Evolutionary conservation across 2,113 vertebrate species (phyloP).

Genomic region (pig (Sus scrofa)): DNA sequence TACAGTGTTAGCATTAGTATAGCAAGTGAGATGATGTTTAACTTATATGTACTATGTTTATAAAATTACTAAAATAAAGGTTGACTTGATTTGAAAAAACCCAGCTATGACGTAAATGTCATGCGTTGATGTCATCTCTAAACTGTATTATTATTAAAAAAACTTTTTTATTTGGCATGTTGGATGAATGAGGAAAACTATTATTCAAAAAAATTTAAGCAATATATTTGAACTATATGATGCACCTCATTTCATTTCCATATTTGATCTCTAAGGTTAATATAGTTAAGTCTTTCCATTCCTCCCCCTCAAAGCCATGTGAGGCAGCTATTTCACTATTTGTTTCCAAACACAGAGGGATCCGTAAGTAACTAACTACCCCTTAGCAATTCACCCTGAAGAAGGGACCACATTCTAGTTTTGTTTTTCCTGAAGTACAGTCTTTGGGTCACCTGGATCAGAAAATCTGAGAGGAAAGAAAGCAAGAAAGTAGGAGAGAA

Average conservation of each 20-base stretch:
- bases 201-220: not conserved
- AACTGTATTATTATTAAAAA: not conserved
- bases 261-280: not conserved
- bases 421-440: not conserved
- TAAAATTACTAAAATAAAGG: constrained; percentile 24
- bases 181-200: not conserved
- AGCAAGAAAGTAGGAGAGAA: not conserved
- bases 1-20: not conserved
- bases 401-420: not conserved
- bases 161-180: not conserved
- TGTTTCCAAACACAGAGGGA: constrained; percentile 39
- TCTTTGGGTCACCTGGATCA: not conserved
- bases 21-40: not conserved
- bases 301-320: not conserved
- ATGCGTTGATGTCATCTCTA: not conserved
- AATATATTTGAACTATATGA: not conserved
- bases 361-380: not conserved
- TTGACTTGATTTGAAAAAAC: not conserved
- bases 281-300: not conserved
- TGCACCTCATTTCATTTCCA: not conserved
- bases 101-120: not conserved
- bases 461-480: not conserved
- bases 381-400: not conserved
- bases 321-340: not conserved
- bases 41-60: not conserved